phyloP scores from a whole-genome alignment of 2,888 invertebrate species.

The Ecdyonurus torrentis region DNA sequence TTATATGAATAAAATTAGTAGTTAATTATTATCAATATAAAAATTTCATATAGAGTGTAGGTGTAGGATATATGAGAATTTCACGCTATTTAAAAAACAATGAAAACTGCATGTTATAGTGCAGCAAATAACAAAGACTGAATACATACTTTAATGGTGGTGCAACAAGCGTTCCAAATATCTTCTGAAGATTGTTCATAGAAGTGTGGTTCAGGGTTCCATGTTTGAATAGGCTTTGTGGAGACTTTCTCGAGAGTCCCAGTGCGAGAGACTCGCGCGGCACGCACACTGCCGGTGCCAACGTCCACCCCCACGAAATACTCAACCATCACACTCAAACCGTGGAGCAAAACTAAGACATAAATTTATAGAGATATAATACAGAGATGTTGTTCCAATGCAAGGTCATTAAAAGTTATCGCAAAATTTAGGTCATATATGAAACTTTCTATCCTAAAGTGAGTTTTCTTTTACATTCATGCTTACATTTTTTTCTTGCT shows the following conservation, averaged over 20 bases:
- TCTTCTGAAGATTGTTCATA: conserved; percentile 85
- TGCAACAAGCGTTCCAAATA: conserved; percentile 64
- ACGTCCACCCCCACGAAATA: conserved; percentile 83
- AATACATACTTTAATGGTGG: conserved; percentile 52
- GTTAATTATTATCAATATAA: conserved; percentile 2
- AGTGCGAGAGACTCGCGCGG: conserved; percentile 51
- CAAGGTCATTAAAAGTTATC: no score
- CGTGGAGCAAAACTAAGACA: no score
- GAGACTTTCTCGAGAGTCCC: conserved; percentile 50
- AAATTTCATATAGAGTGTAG: neutral
- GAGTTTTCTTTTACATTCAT: no score
- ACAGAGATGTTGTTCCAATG: no score
- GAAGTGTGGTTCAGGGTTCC: conserved; percentile 56
- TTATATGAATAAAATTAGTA: conserved; percentile 7
- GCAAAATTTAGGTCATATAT: no score
- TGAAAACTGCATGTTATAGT: no score
- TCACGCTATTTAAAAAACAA: no score
- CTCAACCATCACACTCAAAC: conserved; percentile 16
- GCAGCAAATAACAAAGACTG: no score
- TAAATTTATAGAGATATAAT: no score
- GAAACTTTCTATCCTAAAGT: no score
- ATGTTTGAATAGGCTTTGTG: conserved; percentile 50
- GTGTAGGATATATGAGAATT: neutral
- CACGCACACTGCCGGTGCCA: conserved; percentile 80
- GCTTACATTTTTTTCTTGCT: no score